Base-by-base conservation (phyloP, 1,140 invertebrate species). In the Plectrocnemia conspersa region DNA sequence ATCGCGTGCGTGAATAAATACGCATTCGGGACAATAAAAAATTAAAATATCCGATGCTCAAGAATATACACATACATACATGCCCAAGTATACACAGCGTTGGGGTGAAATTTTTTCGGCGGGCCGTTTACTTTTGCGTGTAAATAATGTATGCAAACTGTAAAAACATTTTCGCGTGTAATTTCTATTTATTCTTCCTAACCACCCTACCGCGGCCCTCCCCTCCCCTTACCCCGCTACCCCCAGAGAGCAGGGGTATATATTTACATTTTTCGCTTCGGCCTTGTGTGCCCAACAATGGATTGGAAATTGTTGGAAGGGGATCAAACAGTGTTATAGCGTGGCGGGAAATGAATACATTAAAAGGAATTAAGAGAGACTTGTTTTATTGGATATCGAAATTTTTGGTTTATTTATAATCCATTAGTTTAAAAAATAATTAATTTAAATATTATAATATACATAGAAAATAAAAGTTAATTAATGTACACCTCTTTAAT, bases 111-210 rank as follows among this genome's bases (percentile, higher is more conserved):
- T 38, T 50, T 38, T 50, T 29, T 29, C 47, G 33, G 38, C 47
- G 47, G 38, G 47, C 25, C 22, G 47, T 50, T 50, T 50, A 24
- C 47, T 50, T 50, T 50, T 35, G 47, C 47, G 47, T 50, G 47
- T 29, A 50, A 50, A 50, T 50, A 50, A 50, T 50, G 47, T 50
- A 50, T 50, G 47, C 47, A 50, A 50, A 50, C 47, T 50, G 47
- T 35, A 50, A 50, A 38, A 50, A 50, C 33, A 50, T 50, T 50
- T 50, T 50, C 47, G 47, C 33, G 47, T 38, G 33, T 38, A 38
- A 38, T 50, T 50, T 50, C 29, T 50, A 50, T 50, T 50, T 50
- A 50, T 50, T 50, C 40, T 50, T 13, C 3, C 35, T 6, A 4
- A 35, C 16, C 32, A 15, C 32, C n/a, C 16, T 35, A 15, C 3